Evolutionary conservation across 2,113 vertebrate genomes (phyloP).

Genomic region (Eretmochelys imbricata): DNA sequence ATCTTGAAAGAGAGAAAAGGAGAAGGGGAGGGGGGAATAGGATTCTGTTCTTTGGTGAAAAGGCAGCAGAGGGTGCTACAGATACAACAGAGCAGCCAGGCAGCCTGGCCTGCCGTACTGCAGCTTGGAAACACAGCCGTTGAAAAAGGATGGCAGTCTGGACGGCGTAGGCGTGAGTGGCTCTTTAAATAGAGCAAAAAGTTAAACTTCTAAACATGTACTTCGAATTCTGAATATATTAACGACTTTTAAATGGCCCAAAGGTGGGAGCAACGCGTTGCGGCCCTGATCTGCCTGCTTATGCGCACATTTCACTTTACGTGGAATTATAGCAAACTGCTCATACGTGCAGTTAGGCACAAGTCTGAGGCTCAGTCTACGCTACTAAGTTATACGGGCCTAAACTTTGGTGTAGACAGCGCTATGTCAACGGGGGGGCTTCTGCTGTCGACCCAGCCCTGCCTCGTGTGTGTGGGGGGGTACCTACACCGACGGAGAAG

Average conservation of each 20-base stretch:
- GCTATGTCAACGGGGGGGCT: no score
- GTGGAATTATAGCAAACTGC: neutral
- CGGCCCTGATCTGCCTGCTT: neutral
- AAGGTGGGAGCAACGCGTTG: no score
- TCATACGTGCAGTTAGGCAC: neutral
- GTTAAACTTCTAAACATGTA: neutral
- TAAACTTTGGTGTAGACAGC: neutral
- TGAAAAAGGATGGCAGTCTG: neutral
- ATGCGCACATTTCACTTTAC: neutral
- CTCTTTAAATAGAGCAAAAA: accelerated
- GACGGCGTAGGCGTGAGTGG: neutral
- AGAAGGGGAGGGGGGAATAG: neutral
- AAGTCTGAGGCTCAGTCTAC: neutral
- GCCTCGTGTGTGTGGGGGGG: no score
- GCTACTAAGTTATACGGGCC: neutral
- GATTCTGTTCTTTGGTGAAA: neutral
- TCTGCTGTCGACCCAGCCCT: neutral
- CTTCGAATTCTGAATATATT: neutral
- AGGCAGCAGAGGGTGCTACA: neutral
- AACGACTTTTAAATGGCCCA: neutral
- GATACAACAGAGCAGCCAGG: neutral
- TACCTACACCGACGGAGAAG: no score
- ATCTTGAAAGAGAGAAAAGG: neutral
- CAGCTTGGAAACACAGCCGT: neutral
- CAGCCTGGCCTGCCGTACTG: neutral